phyloP scores from a whole-genome alignment of 2,113 vertebrate genomes.

The Xiphophorus hellerii region DNA sequence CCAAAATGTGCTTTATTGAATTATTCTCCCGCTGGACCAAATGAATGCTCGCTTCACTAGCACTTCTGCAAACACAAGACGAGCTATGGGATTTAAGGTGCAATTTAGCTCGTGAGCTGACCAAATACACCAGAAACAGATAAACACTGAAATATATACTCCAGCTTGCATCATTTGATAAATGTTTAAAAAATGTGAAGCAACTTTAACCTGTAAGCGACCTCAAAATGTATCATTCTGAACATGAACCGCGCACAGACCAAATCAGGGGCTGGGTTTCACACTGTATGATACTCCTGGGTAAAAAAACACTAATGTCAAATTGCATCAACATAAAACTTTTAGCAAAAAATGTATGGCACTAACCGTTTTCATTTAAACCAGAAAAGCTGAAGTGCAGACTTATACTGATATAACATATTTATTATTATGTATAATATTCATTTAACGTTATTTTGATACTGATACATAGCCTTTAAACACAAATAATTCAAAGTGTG shows the following conservation, averaged over 20 bases:
- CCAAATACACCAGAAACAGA: conserved; percentile 17
- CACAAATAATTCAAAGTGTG: no score
- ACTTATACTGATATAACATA: no score
- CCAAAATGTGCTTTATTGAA: conserved; percentile 56
- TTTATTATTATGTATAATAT: no score
- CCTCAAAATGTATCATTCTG: conserved; percentile 1
- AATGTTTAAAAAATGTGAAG: conserved; percentile 17
- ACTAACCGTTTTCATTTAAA: no score
- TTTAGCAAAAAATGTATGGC: no score
- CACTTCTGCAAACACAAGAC: conserved; percentile 3
- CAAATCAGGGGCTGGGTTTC: no score
- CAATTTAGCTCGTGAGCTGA: conserved; percentile 55
- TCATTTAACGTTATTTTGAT: no score
- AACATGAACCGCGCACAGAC: not conserved
- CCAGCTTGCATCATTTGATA: not conserved
- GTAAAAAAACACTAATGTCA: no score
- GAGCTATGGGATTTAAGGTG: conserved; percentile 26
- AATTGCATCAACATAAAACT: no score
- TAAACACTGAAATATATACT: conserved; percentile 1
- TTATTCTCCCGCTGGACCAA: conserved; percentile 40
- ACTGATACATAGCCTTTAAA: no score
- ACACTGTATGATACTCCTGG: no score
- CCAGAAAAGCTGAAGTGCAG: no score
- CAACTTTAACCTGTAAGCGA: conserved; percentile 17
- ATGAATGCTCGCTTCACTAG: conserved; percentile 4